phyloP scores from a whole-genome alignment of 2,888 invertebrate species.

The Crematogaster levior region DNA sequence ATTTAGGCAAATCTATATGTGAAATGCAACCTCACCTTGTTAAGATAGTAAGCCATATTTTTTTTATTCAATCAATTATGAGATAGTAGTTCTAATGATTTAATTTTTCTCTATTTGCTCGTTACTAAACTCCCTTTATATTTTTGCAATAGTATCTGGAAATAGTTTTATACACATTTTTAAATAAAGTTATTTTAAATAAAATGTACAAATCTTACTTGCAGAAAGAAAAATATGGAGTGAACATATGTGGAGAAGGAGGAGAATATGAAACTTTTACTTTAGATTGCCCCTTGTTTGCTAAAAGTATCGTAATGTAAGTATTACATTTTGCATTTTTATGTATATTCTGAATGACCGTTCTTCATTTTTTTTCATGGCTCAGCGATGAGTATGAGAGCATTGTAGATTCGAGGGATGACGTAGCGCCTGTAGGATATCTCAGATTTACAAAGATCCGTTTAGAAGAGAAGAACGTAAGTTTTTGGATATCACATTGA shows the following conservation, averaged over 20 bases:
- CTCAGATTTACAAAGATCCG: slow-evolving; percentile 94
- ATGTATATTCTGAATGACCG: slow-evolving; percentile 1
- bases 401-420: slow-evolving; percentile 96
- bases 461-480: slow-evolving; percentile 89
- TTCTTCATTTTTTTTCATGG: slow-evolving; percentile 71
- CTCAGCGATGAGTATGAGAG: slow-evolving; percentile 94
- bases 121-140: background rate
- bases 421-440: slow-evolving; percentile 97
- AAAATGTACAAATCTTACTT: slow-evolving; percentile 78
- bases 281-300: slow-evolving; percentile 98
- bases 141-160: background rate
- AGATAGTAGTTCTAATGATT: background rate
- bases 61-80: slow-evolving; percentile 7
- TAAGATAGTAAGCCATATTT: slow-evolving; percentile 89
- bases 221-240: slow-evolving; percentile 95
- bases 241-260: slow-evolving; percentile 99
- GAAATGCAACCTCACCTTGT: slow-evolving; percentile 95
- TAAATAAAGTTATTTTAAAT: background rate
- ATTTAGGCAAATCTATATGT: slow-evolving; percentile 94
- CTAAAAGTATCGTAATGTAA: slow-evolving; percentile 95
- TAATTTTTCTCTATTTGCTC: background rate
- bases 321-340: slow-evolving; percentile 83
- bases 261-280: slow-evolving; percentile 99
- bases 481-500: slow-evolving; percentile 61
- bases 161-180: background rate